These are phyloP conservation scores for Lycorma delicatula DNA, from an alignment of 1,140 invertebrate species.

Conservation along the genomic window DNA sequence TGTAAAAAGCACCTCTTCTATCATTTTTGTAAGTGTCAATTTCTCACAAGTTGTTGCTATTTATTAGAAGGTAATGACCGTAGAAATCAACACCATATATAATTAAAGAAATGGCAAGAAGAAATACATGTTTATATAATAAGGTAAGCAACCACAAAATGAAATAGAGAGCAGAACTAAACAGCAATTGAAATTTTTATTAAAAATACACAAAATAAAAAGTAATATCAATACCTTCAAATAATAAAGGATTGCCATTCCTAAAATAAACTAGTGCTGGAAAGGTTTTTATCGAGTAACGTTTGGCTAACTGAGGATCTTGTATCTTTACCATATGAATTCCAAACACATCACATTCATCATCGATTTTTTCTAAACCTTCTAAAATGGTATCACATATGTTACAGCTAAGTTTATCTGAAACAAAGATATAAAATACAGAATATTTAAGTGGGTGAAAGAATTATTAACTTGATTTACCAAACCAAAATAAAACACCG, in stretches of 20 bases:
- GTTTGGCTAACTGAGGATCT: constrained; percentile 80
- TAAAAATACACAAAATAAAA: too few species aligned
- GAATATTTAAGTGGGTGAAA: not conserved
- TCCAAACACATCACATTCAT: constrained; percentile 87
- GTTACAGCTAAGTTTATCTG: constrained; percentile 86
- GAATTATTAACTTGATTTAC: not conserved
- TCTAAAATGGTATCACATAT: constrained; percentile 88
- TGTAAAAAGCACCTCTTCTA: too few species aligned
- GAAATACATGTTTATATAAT: too few species aligned
- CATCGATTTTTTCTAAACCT: constrained; percentile 82
- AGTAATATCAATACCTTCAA: constrained; percentile 58
- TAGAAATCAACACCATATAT: too few species aligned
- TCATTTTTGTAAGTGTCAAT: too few species aligned
- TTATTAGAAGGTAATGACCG: too few species aligned
- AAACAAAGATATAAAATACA: constrained; percentile 26
- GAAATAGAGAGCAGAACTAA: too few species aligned
- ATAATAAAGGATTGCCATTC: constrained; percentile 88
- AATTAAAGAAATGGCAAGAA: too few species aligned
- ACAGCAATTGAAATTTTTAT: too few species aligned
- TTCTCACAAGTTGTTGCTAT: too few species aligned
- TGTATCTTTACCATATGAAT: constrained; percentile 93
- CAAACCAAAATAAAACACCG: not conserved
- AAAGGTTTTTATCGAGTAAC: constrained; percentile 92
- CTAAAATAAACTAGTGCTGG: constrained; percentile 87
- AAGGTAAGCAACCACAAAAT: too few species aligned